These are phyloP conservation scores for Halictus ligatus DNA, from an alignment of 2,888 invertebrate genomes.

Conservation along the genomic window DNA sequence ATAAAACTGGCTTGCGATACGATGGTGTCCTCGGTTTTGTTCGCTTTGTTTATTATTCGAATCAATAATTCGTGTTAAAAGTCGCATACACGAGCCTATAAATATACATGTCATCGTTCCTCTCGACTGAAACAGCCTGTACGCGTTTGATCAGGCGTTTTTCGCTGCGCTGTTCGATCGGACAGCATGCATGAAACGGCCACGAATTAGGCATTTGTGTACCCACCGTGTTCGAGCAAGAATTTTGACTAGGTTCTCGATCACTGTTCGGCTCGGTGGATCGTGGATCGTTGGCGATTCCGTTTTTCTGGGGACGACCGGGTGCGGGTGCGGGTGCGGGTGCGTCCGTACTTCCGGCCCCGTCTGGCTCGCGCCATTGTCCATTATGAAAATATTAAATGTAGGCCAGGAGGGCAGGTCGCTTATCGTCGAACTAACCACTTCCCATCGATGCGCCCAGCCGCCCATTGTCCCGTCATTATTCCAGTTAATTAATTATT, in stretches of 20 bases:
- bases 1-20: background rate
- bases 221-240: background rate
- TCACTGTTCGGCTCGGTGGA: background rate
- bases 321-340: background rate
- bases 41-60: slow-evolving; percentile 32
- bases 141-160: background rate
- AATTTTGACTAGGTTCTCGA: slow-evolving; percentile 13
- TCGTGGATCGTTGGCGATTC: background rate
- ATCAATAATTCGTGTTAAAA: slow-evolving; percentile 35
- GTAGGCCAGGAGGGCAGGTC: slow-evolving; percentile 81
- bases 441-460: slow-evolving; percentile 78
- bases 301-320: background rate
- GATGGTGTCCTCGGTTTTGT: background rate
- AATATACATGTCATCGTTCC: slow-evolving; percentile 22
- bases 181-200: background rate
- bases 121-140: slow-evolving; percentile 9
- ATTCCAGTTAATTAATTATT: slow-evolving; percentile 83
- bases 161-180: background rate
- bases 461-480: slow-evolving; percentile 82
- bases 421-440: slow-evolving; percentile 79
- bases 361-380: slow-evolving; percentile 44
- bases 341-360: slow-evolving; percentile 28
- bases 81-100: slow-evolving; percentile 40
- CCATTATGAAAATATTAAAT: slow-evolving; percentile 77
- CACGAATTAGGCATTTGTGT: background rate